Evolutionary conservation across 2,113 vertebrate species (phyloP).

Genomic region (Dicaeum eximium): DNA sequence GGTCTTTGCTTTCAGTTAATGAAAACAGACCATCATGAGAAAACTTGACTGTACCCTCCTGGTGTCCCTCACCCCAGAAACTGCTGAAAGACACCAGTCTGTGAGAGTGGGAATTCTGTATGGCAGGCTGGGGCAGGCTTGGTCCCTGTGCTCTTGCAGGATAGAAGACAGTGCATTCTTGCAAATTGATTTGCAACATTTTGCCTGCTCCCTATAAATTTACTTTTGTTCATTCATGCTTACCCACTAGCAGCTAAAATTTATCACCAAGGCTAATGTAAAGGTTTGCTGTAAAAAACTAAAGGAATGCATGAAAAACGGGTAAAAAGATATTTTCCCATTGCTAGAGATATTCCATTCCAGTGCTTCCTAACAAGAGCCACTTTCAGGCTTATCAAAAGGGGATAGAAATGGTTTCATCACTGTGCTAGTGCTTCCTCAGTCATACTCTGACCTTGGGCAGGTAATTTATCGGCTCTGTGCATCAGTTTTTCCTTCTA

Average conservation of each 20-base stretch:
- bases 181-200: background rate
- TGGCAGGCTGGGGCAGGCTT: background rate
- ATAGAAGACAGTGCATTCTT: background rate
- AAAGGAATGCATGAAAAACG: background rate
- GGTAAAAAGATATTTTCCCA: background rate
- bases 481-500: conserved; percentile 1
- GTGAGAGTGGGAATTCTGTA: background rate
- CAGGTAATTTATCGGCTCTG: conserved; percentile 28
- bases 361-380: background rate
- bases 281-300: background rate
- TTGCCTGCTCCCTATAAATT: background rate
- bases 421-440: background rate
- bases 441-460: background rate
- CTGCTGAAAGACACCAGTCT: background rate
- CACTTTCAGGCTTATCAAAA: background rate
- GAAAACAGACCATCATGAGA: background rate
- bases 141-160: background rate
- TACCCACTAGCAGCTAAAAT: background rate
- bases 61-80: background rate
- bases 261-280: background rate
- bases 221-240: background rate
- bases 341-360: background rate
- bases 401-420: background rate
- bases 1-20: background rate
- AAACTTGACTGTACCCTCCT: background rate